Percentiles rank a stretch among this genome's conserved stretches.
Conservation (phyloP, 2,888 invertebrate species). For the Phrixothrix hirtus region DNA sequence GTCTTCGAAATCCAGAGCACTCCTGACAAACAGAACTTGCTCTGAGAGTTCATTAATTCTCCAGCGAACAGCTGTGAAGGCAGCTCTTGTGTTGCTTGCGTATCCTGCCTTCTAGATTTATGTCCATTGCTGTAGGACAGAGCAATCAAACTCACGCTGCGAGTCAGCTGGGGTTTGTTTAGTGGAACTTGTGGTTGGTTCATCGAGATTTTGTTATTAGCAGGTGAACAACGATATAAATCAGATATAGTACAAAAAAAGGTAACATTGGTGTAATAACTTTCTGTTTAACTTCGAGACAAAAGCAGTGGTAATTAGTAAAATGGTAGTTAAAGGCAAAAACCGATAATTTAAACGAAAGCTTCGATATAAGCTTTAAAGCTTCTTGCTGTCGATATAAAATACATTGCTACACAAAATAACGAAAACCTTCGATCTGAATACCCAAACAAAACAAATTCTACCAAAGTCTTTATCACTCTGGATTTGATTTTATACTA, state of each 20-base stretch:
- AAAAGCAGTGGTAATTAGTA: slow-evolving; percentile 10
- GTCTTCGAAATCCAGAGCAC: slow-evolving; percentile 37
- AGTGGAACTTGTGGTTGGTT: slow-evolving; percentile 19
- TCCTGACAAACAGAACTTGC: slow-evolving; percentile 39
- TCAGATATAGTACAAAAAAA: no score
- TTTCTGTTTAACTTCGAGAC: no score
- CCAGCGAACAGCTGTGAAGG: slow-evolving; percentile 38
- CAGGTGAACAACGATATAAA: slow-evolving; percentile 13
- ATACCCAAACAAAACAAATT: slow-evolving; percentile 14
- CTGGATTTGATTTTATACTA: slow-evolving; percentile 14
- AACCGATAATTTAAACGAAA: slow-evolving; percentile 38
- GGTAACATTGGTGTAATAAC: no score
- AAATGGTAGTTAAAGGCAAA: slow-evolving; percentile 19
- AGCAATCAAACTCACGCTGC: slow-evolving; percentile 31
- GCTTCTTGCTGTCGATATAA: slow-evolving; percentile 30
- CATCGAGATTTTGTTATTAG: slow-evolving; percentile 10
- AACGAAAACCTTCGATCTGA: slow-evolving; percentile 8
- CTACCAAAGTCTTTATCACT: slow-evolving; percentile 12
- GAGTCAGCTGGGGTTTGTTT: slow-evolving; percentile 25
- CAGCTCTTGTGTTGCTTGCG: slow-evolving; percentile 30
- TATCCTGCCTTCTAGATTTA: slow-evolving; percentile 31
- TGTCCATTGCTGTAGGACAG: slow-evolving; percentile 31
- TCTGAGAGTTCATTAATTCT: slow-evolving; percentile 37
- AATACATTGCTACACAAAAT: slow-evolving; percentile 27
- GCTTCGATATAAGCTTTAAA: slow-evolving; percentile 32